These are phyloP conservation scores for Oncorhynchus nerka DNA, from an alignment of 2,113 vertebrate genomes.

Conservation along the genomic window DNA sequence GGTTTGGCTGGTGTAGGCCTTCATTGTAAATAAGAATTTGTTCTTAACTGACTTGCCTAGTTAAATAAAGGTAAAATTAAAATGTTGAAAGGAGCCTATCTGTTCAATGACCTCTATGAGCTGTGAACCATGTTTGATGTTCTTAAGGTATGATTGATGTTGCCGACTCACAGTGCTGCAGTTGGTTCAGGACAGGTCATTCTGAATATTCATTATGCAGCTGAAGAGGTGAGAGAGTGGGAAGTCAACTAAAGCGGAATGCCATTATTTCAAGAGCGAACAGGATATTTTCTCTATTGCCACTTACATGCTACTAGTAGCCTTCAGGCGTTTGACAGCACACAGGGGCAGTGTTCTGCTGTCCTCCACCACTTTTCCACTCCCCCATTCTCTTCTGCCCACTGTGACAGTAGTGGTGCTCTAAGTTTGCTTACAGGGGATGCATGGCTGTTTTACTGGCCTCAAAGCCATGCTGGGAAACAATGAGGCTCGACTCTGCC, in stretches of 20 bases:
- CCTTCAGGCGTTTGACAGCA: constrained; percentile 13
- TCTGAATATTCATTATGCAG: constrained; percentile 33
- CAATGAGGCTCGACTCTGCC: constrained; percentile 36
- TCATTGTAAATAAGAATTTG: too few species aligned
- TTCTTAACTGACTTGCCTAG: too few species aligned
- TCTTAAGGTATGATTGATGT: too few species aligned
- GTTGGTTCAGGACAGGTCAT: constrained; percentile 30
- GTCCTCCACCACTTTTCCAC: background rate
- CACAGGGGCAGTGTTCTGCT: background rate
- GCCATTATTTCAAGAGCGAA: constrained; percentile 1
- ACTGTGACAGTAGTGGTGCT: constrained; percentile 20
- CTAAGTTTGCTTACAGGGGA: constrained; percentile 31
- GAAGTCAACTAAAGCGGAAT: constrained; percentile 7
- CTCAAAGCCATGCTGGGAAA: constrained; percentile 54
- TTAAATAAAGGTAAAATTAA: too few species aligned
- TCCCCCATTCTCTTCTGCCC: constrained; percentile 10
- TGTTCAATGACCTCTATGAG: too few species aligned
- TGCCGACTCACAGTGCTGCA: constrained; percentile 26
- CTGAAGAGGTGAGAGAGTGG: constrained; percentile 19
- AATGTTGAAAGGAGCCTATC: too few species aligned
- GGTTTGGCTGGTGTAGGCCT: too few species aligned
- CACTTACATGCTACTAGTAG: constrained; percentile 38
- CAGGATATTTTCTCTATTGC: constrained; percentile 43
- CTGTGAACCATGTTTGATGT: too few species aligned
- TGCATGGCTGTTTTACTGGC: constrained; percentile 45